Conservation (phyloP, 2,113 vertebrate genomes). For the Drymodes brunneopygia region DNA sequence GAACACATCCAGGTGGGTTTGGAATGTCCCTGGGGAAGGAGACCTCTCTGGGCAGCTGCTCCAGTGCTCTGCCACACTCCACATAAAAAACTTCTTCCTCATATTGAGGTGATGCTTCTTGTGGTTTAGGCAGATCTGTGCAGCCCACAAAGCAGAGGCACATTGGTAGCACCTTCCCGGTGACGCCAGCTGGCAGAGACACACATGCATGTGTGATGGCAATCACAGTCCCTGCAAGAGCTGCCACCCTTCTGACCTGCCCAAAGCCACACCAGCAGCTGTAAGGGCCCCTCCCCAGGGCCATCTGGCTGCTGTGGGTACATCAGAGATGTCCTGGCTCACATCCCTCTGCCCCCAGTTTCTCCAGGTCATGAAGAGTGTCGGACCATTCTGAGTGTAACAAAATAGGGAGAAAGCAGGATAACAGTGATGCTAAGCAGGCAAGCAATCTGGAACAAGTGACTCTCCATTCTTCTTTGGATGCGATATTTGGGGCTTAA, state of each 20-base stretch:
- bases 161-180: not conserved
- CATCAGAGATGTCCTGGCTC: not conserved
- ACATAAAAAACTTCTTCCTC: not conserved
- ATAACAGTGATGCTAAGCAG: not conserved
- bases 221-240: not conserved
- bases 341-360: not conserved
- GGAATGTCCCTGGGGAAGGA: not conserved
- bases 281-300: not conserved
- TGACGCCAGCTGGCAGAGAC: not conserved
- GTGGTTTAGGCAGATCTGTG: not conserved
- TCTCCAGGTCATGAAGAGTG: not conserved
- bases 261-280: not conserved
- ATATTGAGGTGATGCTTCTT: not conserved
- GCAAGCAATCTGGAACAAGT: not conserved
- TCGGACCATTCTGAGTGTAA: not conserved
- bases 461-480: not conserved
- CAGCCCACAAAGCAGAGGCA: not conserved
- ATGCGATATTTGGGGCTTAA: not conserved
- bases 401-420: not conserved
- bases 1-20: not conserved
- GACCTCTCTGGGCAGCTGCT: not conserved
- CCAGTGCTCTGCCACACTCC: not conserved
- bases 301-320: not conserved
- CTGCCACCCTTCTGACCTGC: not conserved
- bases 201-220: accelerated